Evolutionary conservation across 2,888 invertebrate genomes (phyloP), one percentile per base, ranked within the genome.

Genomic region (Philereme transversata): DNA sequence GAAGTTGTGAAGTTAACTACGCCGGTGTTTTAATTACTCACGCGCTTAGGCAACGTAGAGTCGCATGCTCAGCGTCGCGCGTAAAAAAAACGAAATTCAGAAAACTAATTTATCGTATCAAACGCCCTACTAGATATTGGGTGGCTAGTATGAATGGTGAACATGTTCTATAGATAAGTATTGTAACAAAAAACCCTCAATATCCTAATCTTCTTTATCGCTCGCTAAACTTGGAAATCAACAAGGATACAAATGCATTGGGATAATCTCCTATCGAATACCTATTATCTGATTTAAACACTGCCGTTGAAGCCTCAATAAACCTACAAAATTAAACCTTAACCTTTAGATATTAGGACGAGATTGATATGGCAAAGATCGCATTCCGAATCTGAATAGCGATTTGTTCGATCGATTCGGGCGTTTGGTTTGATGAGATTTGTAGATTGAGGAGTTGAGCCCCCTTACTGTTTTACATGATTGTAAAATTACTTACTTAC

Each of bases 251-350:
- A 70, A 73, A 75, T 70, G 67, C 75, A 67, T 74, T 70, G 70
- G 63, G 72, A 70, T 74, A 72, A 75, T 73, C 69, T 68, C 51
- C 60, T 61, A 67, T 70, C 62, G 60, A 68, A 73, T 69, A 69
- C 72, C 72, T 72, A 75, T 74, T 72, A 76, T 73, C 67, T 57
- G 67, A 53, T 73, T 72, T 72, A 75, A 75, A 68, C 65, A 75
- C 69, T 69, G 65, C 60, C 54, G 22, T 50, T 8, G 49, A 57
- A 51, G 34, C 38, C 22, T 60, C 51, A 22, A 36, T 43, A 59
- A 8, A 51, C 36, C 46, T 56, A 47, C 46, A 51, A 52, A 61
- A 44, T 10, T 43, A 40, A 52, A n/a, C 52, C 44, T 40, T 58
- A 48, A 0, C 0, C 8, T 8, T 40, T 35, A 0, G 3, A 6